Conservation (phyloP, 2,797 vertebrate species). For the Coregonus ussuriensis region DNA sequence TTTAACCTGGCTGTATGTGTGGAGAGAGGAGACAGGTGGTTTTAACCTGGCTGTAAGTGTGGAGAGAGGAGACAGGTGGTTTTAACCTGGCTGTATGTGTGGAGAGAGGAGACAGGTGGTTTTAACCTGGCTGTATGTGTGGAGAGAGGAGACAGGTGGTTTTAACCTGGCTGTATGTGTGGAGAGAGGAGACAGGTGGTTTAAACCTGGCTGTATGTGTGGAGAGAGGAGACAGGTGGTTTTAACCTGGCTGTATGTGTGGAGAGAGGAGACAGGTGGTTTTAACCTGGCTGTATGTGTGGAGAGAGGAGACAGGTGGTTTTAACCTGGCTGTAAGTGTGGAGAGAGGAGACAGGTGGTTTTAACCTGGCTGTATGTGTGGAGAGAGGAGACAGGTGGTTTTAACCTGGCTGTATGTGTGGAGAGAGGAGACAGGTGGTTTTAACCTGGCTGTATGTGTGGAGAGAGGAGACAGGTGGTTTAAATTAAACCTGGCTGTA, state of each 20-base stretch:
- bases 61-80: not conserved
- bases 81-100: not conserved
- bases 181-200: not conserved
- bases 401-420: no score
- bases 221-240: not conserved
- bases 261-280: not conserved
- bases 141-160: not conserved
- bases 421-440: no score
- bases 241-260: not conserved
- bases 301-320: not conserved
- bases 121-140: not conserved
- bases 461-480: no score
- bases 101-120: not conserved
- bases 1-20: not conserved
- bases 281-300: not conserved
- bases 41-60: not conserved
- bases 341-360: no score
- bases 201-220: not conserved
- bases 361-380: no score
- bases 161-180: not conserved
- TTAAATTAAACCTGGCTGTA: no score
- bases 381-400: no score
- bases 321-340: no score
- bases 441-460: no score
- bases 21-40: not conserved